Conservation (phyloP, 1,140 invertebrate genomes). For the Phthorimaea operculella region DNA sequence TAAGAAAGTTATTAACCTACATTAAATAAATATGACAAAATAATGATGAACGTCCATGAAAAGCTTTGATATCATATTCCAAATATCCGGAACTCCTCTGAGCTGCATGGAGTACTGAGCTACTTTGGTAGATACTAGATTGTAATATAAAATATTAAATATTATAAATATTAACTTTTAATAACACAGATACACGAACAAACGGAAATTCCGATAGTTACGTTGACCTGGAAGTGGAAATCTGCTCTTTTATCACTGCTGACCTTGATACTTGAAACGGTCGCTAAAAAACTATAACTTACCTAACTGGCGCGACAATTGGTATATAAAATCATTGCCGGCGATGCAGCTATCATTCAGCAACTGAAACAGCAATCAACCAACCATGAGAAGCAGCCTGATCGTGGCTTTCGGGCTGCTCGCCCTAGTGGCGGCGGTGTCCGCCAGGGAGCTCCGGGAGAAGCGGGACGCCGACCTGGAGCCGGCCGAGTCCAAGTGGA, state of each 20-base stretch:
- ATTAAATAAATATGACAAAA: too few relatives aligned
- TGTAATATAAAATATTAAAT: too few relatives aligned
- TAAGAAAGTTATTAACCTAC: too few relatives aligned
- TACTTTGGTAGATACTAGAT: too few relatives aligned
- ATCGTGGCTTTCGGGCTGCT: constrained; percentile 45
- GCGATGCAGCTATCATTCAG: constrained; percentile 47
- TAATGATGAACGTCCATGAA: too few relatives aligned
- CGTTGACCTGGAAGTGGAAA: background rate
- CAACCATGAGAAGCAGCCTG: constrained; percentile 45
- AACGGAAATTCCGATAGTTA: background rate
- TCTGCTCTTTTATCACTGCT: background rate
- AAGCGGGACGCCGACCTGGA: constrained; percentile 66
- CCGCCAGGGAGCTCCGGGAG: constrained; percentile 40
- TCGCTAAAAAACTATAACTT: constrained; percentile 19
- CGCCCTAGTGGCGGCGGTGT: constrained; percentile 37
- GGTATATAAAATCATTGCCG: constrained; percentile 53
- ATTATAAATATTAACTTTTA: too few relatives aligned
- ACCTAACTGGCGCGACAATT: constrained; percentile 35
- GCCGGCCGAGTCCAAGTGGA: constrained; percentile 65
- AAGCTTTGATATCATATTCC: too few relatives aligned
- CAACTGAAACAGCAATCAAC: constrained; percentile 24
- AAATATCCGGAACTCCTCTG: too few relatives aligned
- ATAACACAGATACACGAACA: background rate
- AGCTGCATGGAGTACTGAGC: too few relatives aligned
- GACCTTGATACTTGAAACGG: constrained; percentile 2